A percentile compares a stretch with the other conserved stretches of the same genome.
Evolutionary conservation across 2,888 invertebrate species (phyloP).

Genomic region (Schizaphis graminum): DNA sequence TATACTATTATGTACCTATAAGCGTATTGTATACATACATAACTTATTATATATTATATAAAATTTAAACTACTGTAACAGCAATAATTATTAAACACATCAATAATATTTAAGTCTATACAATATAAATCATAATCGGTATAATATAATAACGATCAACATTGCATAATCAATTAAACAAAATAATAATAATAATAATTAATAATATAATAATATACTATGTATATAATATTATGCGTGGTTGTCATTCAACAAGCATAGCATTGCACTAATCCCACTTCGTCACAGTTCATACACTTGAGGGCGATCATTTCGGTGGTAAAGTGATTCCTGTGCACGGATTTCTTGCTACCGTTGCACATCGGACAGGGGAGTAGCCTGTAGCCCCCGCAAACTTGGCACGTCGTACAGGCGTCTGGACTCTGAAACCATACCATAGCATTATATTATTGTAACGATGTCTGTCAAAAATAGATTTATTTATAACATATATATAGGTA

Average conservation of each 20-base stretch:
- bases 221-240: neutral
- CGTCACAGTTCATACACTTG: conserved; percentile 95
- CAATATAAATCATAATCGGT: neutral
- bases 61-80: neutral
- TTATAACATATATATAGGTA: neutral
- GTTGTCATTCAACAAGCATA: conserved; percentile 79
- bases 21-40: neutral
- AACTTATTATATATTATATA: neutral
- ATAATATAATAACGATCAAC: neutral
- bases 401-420: conserved; percentile 84
- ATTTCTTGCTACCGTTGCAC: conserved; percentile 97
- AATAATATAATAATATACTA: neutral
- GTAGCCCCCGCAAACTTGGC: conserved; percentile 92
- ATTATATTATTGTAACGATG: neutral
- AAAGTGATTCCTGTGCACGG: conserved; percentile 93
- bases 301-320: conserved; percentile 94
- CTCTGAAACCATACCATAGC: conserved; percentile 76
- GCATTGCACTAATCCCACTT: conserved; percentile 92
- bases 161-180: neutral
- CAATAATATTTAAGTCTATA: neutral
- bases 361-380: conserved; percentile 89
- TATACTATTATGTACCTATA: neutral
- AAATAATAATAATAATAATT: neutral
- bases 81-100: neutral
- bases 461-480: neutral